Evolutionary conservation across 1,140 invertebrate species (phyloP).

Genomic region (Apis mellifera): Amel_HAv3.1 CM009941.2:2529501-2530000

Average conservation of each 20-base stretch:
- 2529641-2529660: slow-evolving; percentile 37
- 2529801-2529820: background rate
- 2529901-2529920: background rate
- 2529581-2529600: slow-evolving; percentile 15
- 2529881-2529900: slow-evolving; percentile 57
- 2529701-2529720: slow-evolving; percentile 19
- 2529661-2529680: slow-evolving; percentile 40
- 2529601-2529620: slow-evolving; percentile 46
- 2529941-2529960: slow-evolving; percentile 53
- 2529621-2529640: slow-evolving; percentile 45
- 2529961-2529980: slow-evolving; percentile 48
- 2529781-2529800: no score
- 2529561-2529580: slow-evolving; percentile 12
- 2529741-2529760: background rate
- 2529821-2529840: background rate
- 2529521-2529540: no score
- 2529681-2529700: slow-evolving; percentile 52
- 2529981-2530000: slow-evolving; percentile 32
- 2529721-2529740: background rate
- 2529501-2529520: no score
- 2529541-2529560: background rate
- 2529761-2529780: background rate
- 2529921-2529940: slow-evolving; percentile 67
- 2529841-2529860: background rate
- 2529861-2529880: slow-evolving; percentile 41